These are phyloP conservation scores for Chrysotoxum bicinctum DNA, from an alignment of 2,888 invertebrate species.

Conservation along the genomic window DNA sequence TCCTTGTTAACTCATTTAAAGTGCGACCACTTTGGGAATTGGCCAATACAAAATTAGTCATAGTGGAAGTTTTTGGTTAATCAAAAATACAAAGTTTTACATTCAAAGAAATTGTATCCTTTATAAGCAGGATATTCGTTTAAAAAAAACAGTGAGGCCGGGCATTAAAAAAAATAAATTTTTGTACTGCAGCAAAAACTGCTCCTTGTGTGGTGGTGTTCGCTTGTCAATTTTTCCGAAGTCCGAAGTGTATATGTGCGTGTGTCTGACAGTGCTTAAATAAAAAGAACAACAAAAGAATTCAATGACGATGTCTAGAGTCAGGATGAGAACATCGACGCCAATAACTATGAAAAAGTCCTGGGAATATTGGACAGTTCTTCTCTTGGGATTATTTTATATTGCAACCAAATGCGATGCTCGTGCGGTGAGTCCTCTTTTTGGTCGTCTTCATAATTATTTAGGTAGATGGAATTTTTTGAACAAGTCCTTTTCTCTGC, in stretches of 20 bases:
- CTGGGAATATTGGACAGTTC: conserved; percentile 68
- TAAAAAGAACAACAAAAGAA: background rate
- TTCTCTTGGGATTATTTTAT: conserved; percentile 69
- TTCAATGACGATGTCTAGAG: conserved; percentile 55
- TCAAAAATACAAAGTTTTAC: background rate
- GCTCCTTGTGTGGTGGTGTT: conserved; percentile 9
- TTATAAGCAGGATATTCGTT: conserved; percentile 28
- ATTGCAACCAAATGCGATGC: conserved; percentile 68
- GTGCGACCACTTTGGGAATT: conserved; percentile 53
- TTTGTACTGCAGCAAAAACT: conserved; percentile 28
- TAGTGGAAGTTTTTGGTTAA: conserved; percentile 20
- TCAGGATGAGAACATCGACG: conserved; percentile 55
- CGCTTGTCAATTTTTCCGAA: conserved; percentile 14
- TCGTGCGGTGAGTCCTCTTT: conserved; percentile 63
- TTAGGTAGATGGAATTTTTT: background rate
- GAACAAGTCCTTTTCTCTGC: background rate
- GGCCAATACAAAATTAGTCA: conserved; percentile 48
- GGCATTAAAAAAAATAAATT: background rate
- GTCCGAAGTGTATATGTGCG: conserved; percentile 24
- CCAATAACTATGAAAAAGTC: conserved; percentile 55
- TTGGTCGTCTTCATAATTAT: conserved; percentile 3
- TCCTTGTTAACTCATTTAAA: conserved; percentile 63
- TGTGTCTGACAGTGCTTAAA: conserved; percentile 48
- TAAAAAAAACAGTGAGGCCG: background rate
- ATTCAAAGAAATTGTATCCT: conserved; percentile 41